phyloP scores from a whole-genome alignment of 2,888 invertebrate species.

The Hofmannophila pseudospretella region DNA sequence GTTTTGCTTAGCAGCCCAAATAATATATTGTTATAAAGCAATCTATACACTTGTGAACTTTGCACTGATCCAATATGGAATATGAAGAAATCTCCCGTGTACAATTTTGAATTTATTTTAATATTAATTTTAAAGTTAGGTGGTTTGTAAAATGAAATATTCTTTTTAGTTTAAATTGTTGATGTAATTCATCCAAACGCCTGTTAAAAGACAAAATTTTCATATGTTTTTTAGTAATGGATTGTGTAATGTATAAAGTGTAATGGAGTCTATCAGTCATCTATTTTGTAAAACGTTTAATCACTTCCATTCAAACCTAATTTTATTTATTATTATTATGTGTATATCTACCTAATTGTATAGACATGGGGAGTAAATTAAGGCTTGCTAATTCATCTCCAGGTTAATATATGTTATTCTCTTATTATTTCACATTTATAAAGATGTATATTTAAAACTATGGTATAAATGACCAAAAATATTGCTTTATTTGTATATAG shows the following conservation, averaged over 20 bases:
- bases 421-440: constrained; percentile 13
- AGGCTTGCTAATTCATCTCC: constrained; percentile 6
- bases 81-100: constrained; percentile 46
- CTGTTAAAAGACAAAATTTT: constrained; percentile 1
- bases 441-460: constrained; percentile 18
- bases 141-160: constrained; percentile 19
- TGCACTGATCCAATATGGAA: constrained; percentile 40
- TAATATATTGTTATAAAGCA: constrained; percentile 8
- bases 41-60: constrained; percentile 46
- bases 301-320: constrained; percentile 3
- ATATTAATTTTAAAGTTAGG: constrained; percentile 33
- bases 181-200: background rate
- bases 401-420: constrained; percentile 6
- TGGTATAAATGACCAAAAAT: constrained; percentile 29
- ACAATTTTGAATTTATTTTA: constrained; percentile 43
- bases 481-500: constrained; percentile 32
- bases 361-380: background rate
- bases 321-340: background rate
- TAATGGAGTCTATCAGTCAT: background rate
- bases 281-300: constrained; percentile 7
- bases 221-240: constrained; percentile 2
- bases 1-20: constrained; percentile 12
- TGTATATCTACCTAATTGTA: background rate
- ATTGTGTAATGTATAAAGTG: constrained; percentile 7
- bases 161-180: constrained; percentile 11